Base-by-base conservation (phyloP, 2,797 vertebrate genomes). In the Aplochiton taeniatus region DNA sequence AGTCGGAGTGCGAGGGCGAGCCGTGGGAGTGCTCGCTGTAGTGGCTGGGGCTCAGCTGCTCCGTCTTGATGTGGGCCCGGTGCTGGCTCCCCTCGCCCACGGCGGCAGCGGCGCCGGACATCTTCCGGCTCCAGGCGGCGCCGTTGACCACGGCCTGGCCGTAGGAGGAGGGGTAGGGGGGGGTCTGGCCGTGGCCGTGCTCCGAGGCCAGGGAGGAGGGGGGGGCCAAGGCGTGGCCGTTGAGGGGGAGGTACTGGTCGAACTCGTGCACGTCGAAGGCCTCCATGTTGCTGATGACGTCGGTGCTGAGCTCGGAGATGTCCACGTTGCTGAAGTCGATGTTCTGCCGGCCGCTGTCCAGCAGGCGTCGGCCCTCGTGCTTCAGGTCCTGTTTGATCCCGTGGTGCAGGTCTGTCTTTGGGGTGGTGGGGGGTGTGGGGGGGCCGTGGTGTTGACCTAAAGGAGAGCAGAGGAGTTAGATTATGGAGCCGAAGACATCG, bases 321-420 rank as follows among this genome's bases (percentile, higher is more conserved):
- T 99, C 97, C 68, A 99, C 95, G 8, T 98, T 99, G 91, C 97
- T 98, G 90, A 99, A 99, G 90, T 99, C 97, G 0, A 99, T 99
- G 92, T 99, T 98, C 86, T 99, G 97, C 61, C 97, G 93, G 50
- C 91, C 93, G 9, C 91, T 91, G 77, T 98, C 96, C 62, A 90
- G 85, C 17, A 94, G 90, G 45, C 95, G 94, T 54, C 96, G 93
- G 68, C 94, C 94, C 80, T 98, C 96, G 0, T 94, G 93, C 70
- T 97, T 98, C 78, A 94, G 88, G 69, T 99, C 97, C 58, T 92
- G 96, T 89, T 97, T 97, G 79, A 88, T 62, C 9, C 90, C 86
- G 0, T 95, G 95, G 74, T 96, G 96, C 20, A 94, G 90, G 74
- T 98, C 97, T 0, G 94, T 96, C 89, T 98, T 98, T 45, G 97